Conservation (phyloP, 2,113 vertebrate species). For the Bos taurus region ARS-UCD2.0 NC_037356.1:13773501-13774000, state of each 20-base stretch:
- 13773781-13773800: background rate
- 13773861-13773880: background rate
- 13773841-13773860: background rate
- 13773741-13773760: background rate
- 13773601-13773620: background rate
- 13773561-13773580: background rate
- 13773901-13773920: background rate
- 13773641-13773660: background rate
- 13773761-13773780: background rate
- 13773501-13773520: background rate
- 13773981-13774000: background rate
- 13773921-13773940: background rate
- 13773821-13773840: background rate
- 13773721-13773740: background rate
- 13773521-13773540: background rate
- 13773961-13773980: background rate
- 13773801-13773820: background rate
- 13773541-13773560: background rate
- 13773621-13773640: background rate
- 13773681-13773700: background rate
- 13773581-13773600: background rate
- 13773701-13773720: background rate
- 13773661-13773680: background rate
- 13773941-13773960: background rate
- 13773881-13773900: background rate